A percentile compares a stretch with the other conserved stretches of the same genome.
These are phyloP conservation scores for Himalopsyche japonica DNA, from an alignment of 2,888 invertebrate genomes.

Conservation along the genomic window DNA sequence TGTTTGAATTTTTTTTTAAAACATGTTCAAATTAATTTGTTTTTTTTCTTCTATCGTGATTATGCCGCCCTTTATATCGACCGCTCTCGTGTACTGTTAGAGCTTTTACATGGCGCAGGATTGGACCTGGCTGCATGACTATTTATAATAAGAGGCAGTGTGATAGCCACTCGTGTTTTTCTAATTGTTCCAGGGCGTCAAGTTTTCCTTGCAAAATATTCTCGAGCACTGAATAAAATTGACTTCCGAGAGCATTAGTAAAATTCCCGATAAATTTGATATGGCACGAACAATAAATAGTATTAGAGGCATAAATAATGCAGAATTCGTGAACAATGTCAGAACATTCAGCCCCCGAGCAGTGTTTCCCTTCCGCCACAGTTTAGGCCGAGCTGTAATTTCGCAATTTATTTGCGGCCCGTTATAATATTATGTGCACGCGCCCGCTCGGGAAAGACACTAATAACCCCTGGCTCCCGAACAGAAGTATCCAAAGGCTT, in stretches of 20 bases:
- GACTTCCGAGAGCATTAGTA: not conserved
- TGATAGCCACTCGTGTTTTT: no score
- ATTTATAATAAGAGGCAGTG: no score
- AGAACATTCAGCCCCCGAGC: not conserved
- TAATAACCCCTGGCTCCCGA: not conserved
- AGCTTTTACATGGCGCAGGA: no score
- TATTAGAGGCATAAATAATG: not conserved
- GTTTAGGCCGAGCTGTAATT: slow-evolving; percentile 14
- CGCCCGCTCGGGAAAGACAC: not conserved
- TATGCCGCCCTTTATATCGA: no score
- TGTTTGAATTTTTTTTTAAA: no score
- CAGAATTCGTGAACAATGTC: not conserved
- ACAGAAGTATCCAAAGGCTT: no score
- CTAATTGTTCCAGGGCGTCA: no score
- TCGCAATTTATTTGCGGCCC: slow-evolving; percentile 18
- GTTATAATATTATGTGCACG: not conserved
- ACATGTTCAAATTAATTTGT: no score
- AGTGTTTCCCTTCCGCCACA: slow-evolving; percentile 9
- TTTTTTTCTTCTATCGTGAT: no score
- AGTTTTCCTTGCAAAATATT: no score
- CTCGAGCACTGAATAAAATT: not conserved
- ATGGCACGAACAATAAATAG: not conserved
- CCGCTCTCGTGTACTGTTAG: no score
- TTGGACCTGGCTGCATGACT: no score
- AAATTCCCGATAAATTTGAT: not conserved